Conservation (phyloP, 2,888 invertebrate genomes). For the Tiliacea aurago region DNA sequence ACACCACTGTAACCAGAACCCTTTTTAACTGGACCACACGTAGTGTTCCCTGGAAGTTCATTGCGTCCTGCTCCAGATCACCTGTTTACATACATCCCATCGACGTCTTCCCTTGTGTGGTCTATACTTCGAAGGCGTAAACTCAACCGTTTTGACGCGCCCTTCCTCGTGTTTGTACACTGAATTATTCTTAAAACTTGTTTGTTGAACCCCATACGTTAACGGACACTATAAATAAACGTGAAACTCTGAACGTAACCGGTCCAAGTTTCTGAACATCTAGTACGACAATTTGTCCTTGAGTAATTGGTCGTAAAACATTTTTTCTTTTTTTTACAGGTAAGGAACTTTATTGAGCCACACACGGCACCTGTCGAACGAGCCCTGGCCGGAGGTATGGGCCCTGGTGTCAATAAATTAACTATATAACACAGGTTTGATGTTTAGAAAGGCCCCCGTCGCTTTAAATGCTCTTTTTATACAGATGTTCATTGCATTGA, state of each 20-base stretch:
- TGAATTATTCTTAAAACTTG: slow-evolving; percentile 64
- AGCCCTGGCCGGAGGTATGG: slow-evolving; percentile 59
- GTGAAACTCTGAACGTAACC: slow-evolving; percentile 61
- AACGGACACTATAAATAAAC: slow-evolving; percentile 71
- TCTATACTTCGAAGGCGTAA: slow-evolving; percentile 62
- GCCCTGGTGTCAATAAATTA: slow-evolving; percentile 72
- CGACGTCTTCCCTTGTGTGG: slow-evolving; percentile 69
- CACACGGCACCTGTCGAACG: slow-evolving; percentile 71
- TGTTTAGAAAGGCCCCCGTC: slow-evolving; percentile 59
- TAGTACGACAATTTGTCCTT: slow-evolving; percentile 70
- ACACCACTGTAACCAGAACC: slow-evolving; percentile 63
- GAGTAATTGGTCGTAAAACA: slow-evolving; percentile 74
- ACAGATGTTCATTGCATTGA: slow-evolving; percentile 48
- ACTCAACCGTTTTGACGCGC: slow-evolving; percentile 37
- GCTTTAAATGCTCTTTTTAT: slow-evolving; percentile 50
- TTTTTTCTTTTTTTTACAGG: slow-evolving; percentile 76
- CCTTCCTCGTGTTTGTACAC: slow-evolving; percentile 55
- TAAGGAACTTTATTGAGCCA: slow-evolving; percentile 75
- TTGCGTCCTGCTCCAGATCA: slow-evolving; percentile 67
- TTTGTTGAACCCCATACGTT: slow-evolving; percentile 71
- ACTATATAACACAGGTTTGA: slow-evolving; percentile 67
- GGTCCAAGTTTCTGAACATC: slow-evolving; percentile 62
- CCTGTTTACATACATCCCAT: slow-evolving; percentile 70
- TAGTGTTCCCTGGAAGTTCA: slow-evolving; percentile 63
- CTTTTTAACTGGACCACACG: slow-evolving; percentile 72